Evolutionary conservation across 2,113 vertebrate species (phyloP).

Genomic region (Prionailurus viverrinus): DNA sequence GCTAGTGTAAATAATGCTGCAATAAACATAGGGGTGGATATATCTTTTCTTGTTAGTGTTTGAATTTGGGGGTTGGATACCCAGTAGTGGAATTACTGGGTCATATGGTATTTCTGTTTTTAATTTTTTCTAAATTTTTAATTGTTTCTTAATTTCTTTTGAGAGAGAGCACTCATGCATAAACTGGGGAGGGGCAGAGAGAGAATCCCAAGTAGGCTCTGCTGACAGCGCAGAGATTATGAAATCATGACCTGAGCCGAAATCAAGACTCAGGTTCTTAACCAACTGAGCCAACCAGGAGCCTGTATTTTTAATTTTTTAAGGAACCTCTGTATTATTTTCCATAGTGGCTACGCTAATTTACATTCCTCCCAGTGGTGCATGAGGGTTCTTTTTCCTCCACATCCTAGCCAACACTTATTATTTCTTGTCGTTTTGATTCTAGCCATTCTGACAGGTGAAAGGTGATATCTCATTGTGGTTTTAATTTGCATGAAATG

Average conservation of each 20-base stretch:
- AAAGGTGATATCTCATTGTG: background rate
- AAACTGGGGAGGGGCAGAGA: too few relatives aligned
- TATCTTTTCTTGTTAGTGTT: background rate
- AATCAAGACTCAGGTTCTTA: too few relatives aligned
- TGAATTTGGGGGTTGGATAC: background rate
- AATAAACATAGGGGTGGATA: background rate
- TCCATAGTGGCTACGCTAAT: background rate
- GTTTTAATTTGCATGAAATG: background rate
- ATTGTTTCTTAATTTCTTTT: too few relatives aligned
- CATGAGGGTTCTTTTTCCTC: background rate
- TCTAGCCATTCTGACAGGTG: background rate
- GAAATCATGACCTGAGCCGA: too few relatives aligned
- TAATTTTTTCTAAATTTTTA: background rate
- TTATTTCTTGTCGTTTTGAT: background rate
- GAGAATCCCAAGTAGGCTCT: too few relatives aligned
- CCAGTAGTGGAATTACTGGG: background rate
- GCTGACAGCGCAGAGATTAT: too few relatives aligned
- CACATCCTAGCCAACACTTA: background rate
- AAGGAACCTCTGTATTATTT: background rate
- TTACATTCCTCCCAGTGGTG: background rate
- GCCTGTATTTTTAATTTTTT: background rate
- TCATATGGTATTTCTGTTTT: background rate
- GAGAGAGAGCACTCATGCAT: too few relatives aligned
- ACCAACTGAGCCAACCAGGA: too few relatives aligned
- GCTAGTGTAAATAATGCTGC: background rate